Percentiles rank a stretch among this genome's conserved stretches.
Evolutionary conservation across 1,140 invertebrate genomes (phyloP).

Genomic region (Dolichoris vasculosae): DNA sequence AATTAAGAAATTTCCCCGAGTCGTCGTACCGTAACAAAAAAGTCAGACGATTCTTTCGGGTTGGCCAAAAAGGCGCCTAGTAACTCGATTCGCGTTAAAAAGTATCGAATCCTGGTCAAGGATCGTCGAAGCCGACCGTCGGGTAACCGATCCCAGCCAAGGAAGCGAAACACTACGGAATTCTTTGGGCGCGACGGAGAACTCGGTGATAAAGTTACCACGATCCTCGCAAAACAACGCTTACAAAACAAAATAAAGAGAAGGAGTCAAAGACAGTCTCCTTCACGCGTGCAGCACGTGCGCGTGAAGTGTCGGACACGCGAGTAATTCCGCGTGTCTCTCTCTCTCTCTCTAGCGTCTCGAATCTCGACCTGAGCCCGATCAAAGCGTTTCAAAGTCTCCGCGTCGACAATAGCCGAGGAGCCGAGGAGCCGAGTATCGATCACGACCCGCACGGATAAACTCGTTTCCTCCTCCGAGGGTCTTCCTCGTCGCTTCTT

Average conservation of each 20-base stretch:
- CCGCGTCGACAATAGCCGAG: slow-evolving; percentile 27
- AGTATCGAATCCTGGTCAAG: too few species aligned
- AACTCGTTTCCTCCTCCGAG: not conserved
- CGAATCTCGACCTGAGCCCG: too few species aligned
- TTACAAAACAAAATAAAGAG: not conserved
- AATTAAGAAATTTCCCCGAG: too few species aligned
- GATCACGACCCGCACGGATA: slow-evolving; percentile 37
- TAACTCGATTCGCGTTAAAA: too few species aligned
- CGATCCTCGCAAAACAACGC: not conserved
- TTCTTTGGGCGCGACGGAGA: not conserved
- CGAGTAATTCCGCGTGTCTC: not conserved
- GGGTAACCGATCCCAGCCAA: not conserved
- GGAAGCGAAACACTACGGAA: not conserved
- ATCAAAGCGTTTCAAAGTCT: slow-evolving; percentile 22
- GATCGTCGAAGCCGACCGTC: too few species aligned
- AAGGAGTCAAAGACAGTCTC: not conserved
- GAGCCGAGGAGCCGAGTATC: slow-evolving; percentile 40
- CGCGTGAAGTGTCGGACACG: not conserved
- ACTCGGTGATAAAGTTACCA: not conserved
- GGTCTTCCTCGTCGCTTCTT: not conserved
- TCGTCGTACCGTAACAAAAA: too few species aligned
- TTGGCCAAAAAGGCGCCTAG: too few species aligned
- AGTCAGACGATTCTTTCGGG: too few species aligned
- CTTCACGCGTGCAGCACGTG: not conserved
- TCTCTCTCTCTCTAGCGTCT: too few species aligned